Evolutionary conservation across 2,888 invertebrate genomes (phyloP).

Genomic region (Diplazon laetatorius): DNA sequence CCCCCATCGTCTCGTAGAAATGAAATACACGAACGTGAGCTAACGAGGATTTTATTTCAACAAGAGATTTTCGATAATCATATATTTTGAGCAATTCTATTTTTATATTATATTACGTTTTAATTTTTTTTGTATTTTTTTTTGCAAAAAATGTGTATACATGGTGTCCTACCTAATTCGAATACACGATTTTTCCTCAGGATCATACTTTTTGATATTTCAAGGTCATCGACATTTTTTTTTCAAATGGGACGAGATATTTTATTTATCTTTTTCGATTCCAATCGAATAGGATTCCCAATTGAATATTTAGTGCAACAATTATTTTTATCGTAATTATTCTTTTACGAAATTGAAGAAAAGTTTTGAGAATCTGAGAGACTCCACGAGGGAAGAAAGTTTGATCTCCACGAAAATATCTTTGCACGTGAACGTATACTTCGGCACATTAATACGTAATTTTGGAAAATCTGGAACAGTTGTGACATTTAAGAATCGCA

Average conservation of each 20-base stretch:
- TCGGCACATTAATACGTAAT: background rate
- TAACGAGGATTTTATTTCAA: background rate
- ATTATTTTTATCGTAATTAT: background rate
- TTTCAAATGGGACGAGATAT: background rate
- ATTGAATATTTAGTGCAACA: slow-evolving; percentile 1
- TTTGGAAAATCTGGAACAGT: slow-evolving; percentile 1
- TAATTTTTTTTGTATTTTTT: too few species aligned
- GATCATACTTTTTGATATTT: too few species aligned
- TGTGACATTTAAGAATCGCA: too few species aligned
- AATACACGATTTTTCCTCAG: too few species aligned
- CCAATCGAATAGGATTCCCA: background rate
- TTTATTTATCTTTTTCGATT: background rate
- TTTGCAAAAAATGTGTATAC: too few species aligned
- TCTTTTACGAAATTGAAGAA: background rate
- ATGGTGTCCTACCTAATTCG: too few species aligned
- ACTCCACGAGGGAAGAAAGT: slow-evolving; percentile 6
- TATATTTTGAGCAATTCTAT: too few species aligned
- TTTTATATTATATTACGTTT: too few species aligned
- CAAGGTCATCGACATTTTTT: too few species aligned
- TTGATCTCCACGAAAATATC: slow-evolving; percentile 14
- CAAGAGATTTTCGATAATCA: background rate
- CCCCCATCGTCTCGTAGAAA: background rate
- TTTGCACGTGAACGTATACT: background rate
- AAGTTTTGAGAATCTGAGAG: background rate
- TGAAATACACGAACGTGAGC: too few species aligned